Base-by-base conservation (phyloP, 2,113 vertebrate genomes). In the Pardalotus punctatus region DNA sequence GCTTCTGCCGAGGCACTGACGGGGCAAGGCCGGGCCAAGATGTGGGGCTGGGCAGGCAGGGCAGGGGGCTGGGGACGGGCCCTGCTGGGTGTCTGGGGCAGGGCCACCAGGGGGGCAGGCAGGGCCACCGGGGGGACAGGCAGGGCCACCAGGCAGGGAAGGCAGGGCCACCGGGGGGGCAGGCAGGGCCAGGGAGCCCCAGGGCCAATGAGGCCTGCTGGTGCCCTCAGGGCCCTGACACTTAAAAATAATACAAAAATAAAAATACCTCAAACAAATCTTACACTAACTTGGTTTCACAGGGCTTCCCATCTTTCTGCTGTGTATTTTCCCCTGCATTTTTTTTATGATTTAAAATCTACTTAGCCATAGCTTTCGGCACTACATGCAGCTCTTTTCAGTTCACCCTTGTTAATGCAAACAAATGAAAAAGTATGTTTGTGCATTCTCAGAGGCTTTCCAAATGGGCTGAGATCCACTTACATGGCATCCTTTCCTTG, bases 391-490 rank as follows among this genome's bases (percentile, higher is more conserved):
- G 81, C 12, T 79, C 47, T 85, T 67, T 77, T 79, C 60, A 50
- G 40, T 77, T 94, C 64, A 65, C 56, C 50, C 28, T 65, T 86
- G 88, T 96, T 94, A 93, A 88, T 72, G 27, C 60, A 66, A 86
- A 86, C 61, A 96, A 94, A 91, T 90, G 70, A 91, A 97, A 94
- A 91, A 95, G 88, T 92, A 66, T n/a, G 14, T 73, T 70, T 96
- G 53, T 96, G 65, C 40, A 79, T 93, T 91, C 94, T 88, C 73
- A 96, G 87, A 97, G 83, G 45, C 86, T 78, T 45, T 92, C 70
- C 72, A 94, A 93, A 88, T 95, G 92, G 92, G 91, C 95, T 94
- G 91, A 94, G 76, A 71, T 94, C 93, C 88, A 95, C 70, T 92
- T 96, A 91, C 17, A 81, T 62, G 84, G 83, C 95, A 95, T 93